Percentiles rank a stretch among this genome's conserved stretches.
Evolutionary conservation across 2,113 vertebrate genomes (phyloP).

Genomic region (Telmatochromis sp.): DNA sequence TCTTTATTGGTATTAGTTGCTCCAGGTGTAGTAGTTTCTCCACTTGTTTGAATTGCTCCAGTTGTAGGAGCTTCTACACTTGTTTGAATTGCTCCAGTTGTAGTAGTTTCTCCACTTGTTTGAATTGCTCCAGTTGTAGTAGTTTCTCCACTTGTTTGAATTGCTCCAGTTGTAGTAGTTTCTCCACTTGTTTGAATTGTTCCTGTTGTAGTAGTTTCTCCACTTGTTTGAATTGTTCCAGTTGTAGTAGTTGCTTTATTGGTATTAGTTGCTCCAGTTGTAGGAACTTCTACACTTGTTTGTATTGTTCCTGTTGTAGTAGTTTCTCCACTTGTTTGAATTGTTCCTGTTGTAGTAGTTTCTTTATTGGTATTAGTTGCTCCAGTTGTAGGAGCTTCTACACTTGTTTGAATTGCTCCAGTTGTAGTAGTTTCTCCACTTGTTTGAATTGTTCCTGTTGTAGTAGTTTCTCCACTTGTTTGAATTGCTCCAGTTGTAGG

Average conservation of each 20-base stretch:
- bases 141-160: rapidly evolving
- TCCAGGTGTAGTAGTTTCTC: rapidly evolving
- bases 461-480: rapidly evolving
- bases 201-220: rapidly evolving
- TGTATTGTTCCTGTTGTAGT: rapidly evolving
- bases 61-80: rapidly evolving
- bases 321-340: rapidly evolving
- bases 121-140: rapidly evolving
- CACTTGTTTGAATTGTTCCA: rapidly evolving
- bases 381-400: rapidly evolving
- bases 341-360: rapidly evolving
- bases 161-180: rapidly evolving
- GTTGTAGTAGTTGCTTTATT: rapidly evolving
- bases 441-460: rapidly evolving
- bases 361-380: not conserved
- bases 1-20: too few relatives aligned
- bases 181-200: rapidly evolving
- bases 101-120: rapidly evolving
- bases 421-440: rapidly evolving
- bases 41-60: not conserved
- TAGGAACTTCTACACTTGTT: rapidly evolving
- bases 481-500: rapidly evolving
- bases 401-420: rapidly evolving
- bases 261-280: rapidly evolving
- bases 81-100: rapidly evolving